Conservation (phyloP, 92 coral and sea anemone genomes). For the Siderastrea radians region DNA sequence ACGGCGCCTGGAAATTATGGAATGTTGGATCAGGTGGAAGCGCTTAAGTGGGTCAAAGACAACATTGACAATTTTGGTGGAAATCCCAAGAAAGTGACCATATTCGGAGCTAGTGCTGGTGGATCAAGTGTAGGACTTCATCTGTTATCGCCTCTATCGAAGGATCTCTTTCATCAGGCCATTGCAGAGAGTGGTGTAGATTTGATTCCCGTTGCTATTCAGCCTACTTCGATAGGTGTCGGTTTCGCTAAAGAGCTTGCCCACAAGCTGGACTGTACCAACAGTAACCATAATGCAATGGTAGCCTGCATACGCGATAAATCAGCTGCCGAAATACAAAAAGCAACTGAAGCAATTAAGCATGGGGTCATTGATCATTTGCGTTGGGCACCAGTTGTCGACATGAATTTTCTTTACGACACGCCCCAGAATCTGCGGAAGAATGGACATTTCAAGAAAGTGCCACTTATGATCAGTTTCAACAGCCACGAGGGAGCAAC, state of each 20-base stretch:
- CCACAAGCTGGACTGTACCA: conserved; percentile 35
- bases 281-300: conserved; percentile 18
- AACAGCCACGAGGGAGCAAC: conserved; percentile 47
- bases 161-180: conserved; percentile 66
- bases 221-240: conserved; percentile 24
- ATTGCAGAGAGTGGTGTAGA: conserved; percentile 79
- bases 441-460: conserved; percentile 41
- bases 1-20: conserved; percentile 76
- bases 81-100: conserved; percentile 79
- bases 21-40: conserved; percentile 88
- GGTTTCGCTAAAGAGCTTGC: conserved; percentile 48
- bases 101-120: conserved; percentile 90
- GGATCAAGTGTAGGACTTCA: conserved; percentile 84
- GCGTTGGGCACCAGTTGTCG: conserved; percentile 66
- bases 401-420: conserved; percentile 52
- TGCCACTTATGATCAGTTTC: conserved; percentile 52
- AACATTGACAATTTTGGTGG: conserved; percentile 80
- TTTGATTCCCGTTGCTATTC: conserved; percentile 52
- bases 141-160: conserved; percentile 77
- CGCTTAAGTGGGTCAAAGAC: conserved; percentile 76
- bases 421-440: conserved; percentile 41
- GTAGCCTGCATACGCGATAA: conserved; percentile 46
- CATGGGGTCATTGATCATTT: not conserved
- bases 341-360: not conserved
- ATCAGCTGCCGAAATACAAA: conserved; percentile 39